Percentiles rank a stretch among this genome's conserved stretches.
Evolutionary conservation across 2,888 invertebrate species (phyloP).

Genomic region (Ornithoptera alexandrae): DNA sequence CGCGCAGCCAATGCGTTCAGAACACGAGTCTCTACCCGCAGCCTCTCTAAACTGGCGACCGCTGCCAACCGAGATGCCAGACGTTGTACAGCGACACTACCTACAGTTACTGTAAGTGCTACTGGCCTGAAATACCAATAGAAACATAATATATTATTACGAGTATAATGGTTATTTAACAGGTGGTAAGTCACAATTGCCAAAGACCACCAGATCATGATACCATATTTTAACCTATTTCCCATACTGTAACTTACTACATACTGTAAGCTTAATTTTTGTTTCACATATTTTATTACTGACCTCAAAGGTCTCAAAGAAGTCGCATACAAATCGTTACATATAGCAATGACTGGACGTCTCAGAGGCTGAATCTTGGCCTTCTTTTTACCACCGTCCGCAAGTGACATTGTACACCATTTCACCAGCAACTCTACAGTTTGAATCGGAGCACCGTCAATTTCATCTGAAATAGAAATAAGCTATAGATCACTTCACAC

Average conservation of each 20-base stretch:
- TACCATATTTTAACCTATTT: too few species aligned
- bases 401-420: constrained; percentile 83
- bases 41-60: constrained; percentile 83
- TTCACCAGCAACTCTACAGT: constrained; percentile 93
- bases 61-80: constrained; percentile 82
- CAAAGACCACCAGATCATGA: too few species aligned
- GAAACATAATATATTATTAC: not conserved
- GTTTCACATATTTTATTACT: too few species aligned
- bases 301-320: constrained; percentile 89
- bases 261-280: too few species aligned
- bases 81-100: constrained; percentile 77
- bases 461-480: constrained; percentile 87
- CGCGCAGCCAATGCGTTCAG: constrained; percentile 89
- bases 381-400: constrained; percentile 74
- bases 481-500: too few species aligned
- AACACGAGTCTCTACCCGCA: constrained; percentile 85
- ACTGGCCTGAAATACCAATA: constrained; percentile 76
- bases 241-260: too few species aligned
- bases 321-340: constrained; percentile 95
- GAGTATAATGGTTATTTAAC: too few species aligned
- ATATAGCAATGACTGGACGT: constrained; percentile 97
- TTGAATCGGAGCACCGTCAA: constrained; percentile 95
- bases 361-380: constrained; percentile 81
- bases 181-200: too few species aligned
- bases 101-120: constrained; percentile 87